These are phyloP conservation scores for Agrochola litura DNA, from an alignment of 2,888 invertebrate species.

Conservation along the genomic window DNA sequence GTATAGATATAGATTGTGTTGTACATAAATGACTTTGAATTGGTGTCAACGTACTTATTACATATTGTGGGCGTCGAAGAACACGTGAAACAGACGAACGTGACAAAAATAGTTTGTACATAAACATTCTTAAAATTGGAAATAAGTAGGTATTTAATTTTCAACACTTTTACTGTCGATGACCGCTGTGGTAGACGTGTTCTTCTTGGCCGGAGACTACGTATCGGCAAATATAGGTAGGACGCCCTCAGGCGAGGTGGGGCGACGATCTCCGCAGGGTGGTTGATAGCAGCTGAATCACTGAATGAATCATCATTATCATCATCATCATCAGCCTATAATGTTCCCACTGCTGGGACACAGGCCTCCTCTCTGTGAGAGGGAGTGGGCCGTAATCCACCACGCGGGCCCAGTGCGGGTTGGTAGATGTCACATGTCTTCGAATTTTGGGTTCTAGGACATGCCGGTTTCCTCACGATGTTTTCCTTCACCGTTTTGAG, in stretches of 20 bases:
- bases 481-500: no score
- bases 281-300: not conserved
- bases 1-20: not conserved
- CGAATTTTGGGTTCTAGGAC: no score
- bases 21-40: not conserved
- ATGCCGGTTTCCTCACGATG: no score
- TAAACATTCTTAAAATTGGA: not conserved
- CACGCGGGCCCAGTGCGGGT: no score
- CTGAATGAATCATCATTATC: not conserved
- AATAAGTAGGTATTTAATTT: not conserved
- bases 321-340: no score
- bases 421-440: no score
- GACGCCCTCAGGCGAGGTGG: not conserved
- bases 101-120: conserved; percentile 3
- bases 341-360: no score
- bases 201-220: not conserved
- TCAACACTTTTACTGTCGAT: not conserved
- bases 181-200: not conserved
- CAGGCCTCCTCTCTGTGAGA: no score
- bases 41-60: conserved; percentile 37
- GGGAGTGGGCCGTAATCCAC: no score
- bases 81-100: not conserved
- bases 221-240: not conserved
- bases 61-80: conserved; percentile 17
- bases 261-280: not conserved